phyloP scores from a whole-genome alignment of 2,888 invertebrate genomes.

The Carcina quercana region DNA sequence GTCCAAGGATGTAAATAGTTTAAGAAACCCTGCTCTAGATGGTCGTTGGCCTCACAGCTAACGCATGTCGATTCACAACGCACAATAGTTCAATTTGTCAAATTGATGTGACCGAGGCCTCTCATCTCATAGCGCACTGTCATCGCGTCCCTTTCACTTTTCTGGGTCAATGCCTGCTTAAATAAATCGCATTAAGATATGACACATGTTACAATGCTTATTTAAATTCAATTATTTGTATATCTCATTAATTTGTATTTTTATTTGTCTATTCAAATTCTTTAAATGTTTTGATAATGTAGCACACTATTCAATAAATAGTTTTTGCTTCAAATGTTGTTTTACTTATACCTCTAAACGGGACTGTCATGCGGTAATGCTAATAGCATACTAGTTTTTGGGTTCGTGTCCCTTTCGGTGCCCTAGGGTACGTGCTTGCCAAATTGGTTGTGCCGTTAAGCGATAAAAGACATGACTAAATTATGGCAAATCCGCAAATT shows the following conservation, averaged over 20 bases:
- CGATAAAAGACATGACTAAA: no score
- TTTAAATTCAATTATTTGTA: slow-evolving; percentile 12
- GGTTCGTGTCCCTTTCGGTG: no score
- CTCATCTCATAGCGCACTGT: no score
- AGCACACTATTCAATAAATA: slow-evolving; percentile 20
- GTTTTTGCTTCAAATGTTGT: slow-evolving; percentile 18
- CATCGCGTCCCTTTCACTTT: slow-evolving; percentile 29
- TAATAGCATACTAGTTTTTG: no score
- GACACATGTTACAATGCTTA: slow-evolving; percentile 18
- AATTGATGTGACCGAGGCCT: slow-evolving; percentile 13
- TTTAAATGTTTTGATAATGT: background rate
- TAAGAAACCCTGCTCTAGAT: no score
- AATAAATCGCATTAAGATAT: slow-evolving; percentile 20
- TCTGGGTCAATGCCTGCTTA: slow-evolving; percentile 18
- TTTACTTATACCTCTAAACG: no score
- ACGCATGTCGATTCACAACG: slow-evolving; percentile 10
- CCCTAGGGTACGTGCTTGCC: no score
- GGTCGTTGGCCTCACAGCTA: no score
- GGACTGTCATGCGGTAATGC: no score
- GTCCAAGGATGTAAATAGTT: no score
- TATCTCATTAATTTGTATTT: slow-evolving; percentile 13
- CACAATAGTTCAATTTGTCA: slow-evolving; percentile 25
- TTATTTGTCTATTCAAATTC: slow-evolving; percentile 26
- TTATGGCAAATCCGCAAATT: no score
- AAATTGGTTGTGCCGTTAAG: no score